These are phyloP conservation scores for Venustoraphidia nigricollis DNA, from an alignment of 2,888 invertebrate species.

Conservation along the genomic window DNA sequence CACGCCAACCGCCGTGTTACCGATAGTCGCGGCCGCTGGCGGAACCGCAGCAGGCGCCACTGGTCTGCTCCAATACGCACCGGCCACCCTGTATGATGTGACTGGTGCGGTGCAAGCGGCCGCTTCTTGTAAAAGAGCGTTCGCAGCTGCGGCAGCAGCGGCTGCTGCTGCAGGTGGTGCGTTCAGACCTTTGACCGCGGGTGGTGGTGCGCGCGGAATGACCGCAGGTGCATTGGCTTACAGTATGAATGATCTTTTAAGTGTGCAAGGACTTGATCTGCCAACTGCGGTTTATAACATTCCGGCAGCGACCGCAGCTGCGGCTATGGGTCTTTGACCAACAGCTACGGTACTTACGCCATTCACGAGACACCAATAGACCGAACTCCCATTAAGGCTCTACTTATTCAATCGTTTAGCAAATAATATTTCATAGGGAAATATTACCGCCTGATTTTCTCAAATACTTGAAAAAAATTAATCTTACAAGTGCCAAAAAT, in stretches of 20 bases:
- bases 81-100: conserved; percentile 31
- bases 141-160: conserved; percentile 43
- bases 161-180: conserved; percentile 24
- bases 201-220: conserved; percentile 31
- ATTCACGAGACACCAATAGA: conserved; percentile 1
- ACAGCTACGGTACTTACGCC: conserved; percentile 17
- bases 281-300: conserved; percentile 18
- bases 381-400: background rate
- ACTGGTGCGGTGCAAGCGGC: conserved; percentile 21
- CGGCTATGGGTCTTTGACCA: conserved; percentile 55
- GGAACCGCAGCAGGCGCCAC: conserved; percentile 15
- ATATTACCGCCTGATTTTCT: too few species aligned
- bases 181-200: conserved; percentile 29
- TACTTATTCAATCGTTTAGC: too few species aligned
- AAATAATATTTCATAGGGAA: too few species aligned
- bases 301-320: conserved; percentile 36
- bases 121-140: conserved; percentile 29
- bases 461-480: too few species aligned
- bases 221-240: conserved; percentile 44
- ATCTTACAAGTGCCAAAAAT: too few species aligned
- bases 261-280: conserved; percentile 50
- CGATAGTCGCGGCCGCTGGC: conserved; percentile 24
- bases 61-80: conserved; percentile 24
- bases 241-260: conserved; percentile 55
- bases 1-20: conserved; percentile 20